A percentile compares a stretch with the other conserved stretches of the same genome.
phyloP scores from a whole-genome alignment of 2,797 vertebrate species.

The Euthynnus affinis region DNA sequence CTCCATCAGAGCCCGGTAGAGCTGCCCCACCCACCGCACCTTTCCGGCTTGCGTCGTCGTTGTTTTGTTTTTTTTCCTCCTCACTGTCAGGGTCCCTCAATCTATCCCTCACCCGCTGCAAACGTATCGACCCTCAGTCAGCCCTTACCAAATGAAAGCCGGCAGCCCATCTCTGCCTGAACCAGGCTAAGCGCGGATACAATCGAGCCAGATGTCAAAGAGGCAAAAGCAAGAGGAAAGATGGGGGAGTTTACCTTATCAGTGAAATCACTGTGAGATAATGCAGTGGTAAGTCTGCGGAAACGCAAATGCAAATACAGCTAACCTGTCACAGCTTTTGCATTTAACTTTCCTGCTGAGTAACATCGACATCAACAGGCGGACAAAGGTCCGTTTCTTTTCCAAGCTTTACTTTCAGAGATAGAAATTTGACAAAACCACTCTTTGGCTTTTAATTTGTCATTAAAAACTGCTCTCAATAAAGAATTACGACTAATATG shows the following conservation, averaged over 20 bases:
- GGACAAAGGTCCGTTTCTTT: conserved; percentile 25
- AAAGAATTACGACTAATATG: background rate
- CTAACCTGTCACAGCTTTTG: conserved; percentile 48
- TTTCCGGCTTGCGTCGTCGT: conserved; percentile 47
- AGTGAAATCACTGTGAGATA: conserved; percentile 59
- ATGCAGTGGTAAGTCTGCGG: conserved; percentile 44
- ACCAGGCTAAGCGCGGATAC: conserved; percentile 42
- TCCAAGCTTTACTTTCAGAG: conserved; percentile 6
- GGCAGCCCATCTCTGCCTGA: conserved; percentile 74
- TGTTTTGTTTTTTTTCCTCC: conserved; percentile 31
- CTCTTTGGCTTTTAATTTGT: background rate
- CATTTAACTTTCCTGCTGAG: conserved; percentile 35
- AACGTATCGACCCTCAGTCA: conserved; percentile 79
- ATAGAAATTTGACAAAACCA: conserved; percentile 22
- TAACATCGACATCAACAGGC: conserved; percentile 27
- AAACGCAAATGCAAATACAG: conserved; percentile 55
- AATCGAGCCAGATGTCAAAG: conserved; percentile 72
- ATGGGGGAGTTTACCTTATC: conserved; percentile 67
- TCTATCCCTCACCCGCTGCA: conserved; percentile 69
- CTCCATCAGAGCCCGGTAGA: conserved; percentile 19
- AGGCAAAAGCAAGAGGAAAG: conserved; percentile 57
- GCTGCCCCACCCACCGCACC: conserved; percentile 45
- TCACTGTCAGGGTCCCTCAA: conserved; percentile 62
- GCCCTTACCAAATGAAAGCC: conserved; percentile 77
- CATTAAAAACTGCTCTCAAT: background rate